These are phyloP conservation scores for Heliconius charithonia DNA, from an alignment of 2,888 invertebrate genomes.

Conservation along the genomic window DNA sequence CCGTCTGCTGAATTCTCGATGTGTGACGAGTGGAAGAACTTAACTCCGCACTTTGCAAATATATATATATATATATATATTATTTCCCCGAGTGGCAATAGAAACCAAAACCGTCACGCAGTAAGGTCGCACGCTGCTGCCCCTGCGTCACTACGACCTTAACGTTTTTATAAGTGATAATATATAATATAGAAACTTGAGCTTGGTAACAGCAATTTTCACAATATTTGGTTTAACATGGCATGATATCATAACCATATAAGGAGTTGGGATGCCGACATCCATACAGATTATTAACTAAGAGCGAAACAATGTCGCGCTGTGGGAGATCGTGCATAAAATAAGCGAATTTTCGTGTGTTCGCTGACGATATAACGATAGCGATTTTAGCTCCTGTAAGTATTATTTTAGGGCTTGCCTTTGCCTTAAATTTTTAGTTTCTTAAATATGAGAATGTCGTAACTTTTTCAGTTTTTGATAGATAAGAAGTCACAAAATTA, in stretches of 20 bases:
- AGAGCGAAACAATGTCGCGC: slow-evolving; percentile 70
- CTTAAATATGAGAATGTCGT: not conserved
- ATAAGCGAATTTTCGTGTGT: slow-evolving; percentile 59
- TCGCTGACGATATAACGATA: slow-evolving; percentile 40
- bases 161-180: not conserved
- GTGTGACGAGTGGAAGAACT: not conserved
- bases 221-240: slow-evolving; percentile 35
- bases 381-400: slow-evolving; percentile 14
- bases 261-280: slow-evolving; percentile 38
- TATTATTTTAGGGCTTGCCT: not conserved
- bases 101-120: not conserved
- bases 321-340: slow-evolving; percentile 62
- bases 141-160: not conserved
- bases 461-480: not conserved
- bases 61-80: too few species aligned
- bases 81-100: too few species aligned
- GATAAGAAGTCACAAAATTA: not conserved
- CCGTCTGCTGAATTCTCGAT: not conserved
- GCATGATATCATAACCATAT: slow-evolving; percentile 41
- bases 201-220: not conserved
- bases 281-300: slow-evolving; percentile 63
- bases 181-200: not conserved
- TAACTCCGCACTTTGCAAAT: too few species aligned
- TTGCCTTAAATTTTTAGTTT: not conserved
- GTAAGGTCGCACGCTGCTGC: not conserved